A percentile compares a stretch with the other conserved stretches of the same genome.
phyloP scores from a whole-genome alignment of 1,140 invertebrate genomes.

The Solen grandis region DNA sequence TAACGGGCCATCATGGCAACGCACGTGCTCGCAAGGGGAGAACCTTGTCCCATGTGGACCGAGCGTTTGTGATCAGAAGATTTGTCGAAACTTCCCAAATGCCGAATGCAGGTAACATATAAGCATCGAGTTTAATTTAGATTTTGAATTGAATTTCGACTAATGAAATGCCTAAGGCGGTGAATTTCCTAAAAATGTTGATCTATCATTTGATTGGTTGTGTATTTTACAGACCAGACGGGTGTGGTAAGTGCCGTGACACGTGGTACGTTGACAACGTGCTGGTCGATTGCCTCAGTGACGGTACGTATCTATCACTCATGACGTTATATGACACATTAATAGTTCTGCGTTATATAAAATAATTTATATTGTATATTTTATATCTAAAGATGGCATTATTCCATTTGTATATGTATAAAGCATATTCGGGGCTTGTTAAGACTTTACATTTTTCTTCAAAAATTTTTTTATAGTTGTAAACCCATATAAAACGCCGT shows the following conservation, averaged over 20 bases:
- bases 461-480: no score
- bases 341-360: background rate
- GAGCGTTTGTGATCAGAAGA: conserved; percentile 34
- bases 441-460: no score
- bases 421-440: no score
- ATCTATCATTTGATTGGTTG: background rate
- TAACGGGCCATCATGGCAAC: conserved; percentile 49
- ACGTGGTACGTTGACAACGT: conserved; percentile 46
- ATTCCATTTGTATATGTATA: no score
- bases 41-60: background rate
- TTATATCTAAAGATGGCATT: no score
- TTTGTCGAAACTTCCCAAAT: conserved; percentile 44
- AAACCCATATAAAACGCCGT: no score
- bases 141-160: background rate
- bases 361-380: background rate
- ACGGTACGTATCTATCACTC: conserved; percentile 20
- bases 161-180: no score
- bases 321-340: background rate
- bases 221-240: conserved; percentile 41
- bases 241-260: conserved; percentile 37
- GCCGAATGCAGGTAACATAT: conserved; percentile 50
- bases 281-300: conserved; percentile 40
- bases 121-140: background rate
- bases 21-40: conserved; percentile 1
- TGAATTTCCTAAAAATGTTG: background rate